Evolutionary conservation across 2,113 vertebrate species (phyloP).

Genomic region (Malaclemys terrapin): DNA sequence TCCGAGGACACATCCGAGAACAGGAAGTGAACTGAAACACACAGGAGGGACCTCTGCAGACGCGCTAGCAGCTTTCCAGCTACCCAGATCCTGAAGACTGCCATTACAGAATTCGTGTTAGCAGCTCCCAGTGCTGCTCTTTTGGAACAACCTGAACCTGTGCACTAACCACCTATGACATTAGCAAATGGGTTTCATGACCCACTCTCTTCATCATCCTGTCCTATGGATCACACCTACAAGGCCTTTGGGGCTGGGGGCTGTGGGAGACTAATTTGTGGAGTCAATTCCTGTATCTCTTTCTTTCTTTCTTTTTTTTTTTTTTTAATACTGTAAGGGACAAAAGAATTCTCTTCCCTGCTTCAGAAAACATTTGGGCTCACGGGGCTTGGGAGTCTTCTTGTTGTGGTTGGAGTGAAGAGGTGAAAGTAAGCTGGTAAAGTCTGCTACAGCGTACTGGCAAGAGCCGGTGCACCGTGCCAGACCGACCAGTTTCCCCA

Average conservation of each 20-base stretch:
- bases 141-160: background rate
- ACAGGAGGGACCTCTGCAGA: background rate
- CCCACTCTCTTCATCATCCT: background rate
- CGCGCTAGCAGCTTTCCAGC: background rate
- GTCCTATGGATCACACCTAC: background rate
- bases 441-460: too few relatives aligned
- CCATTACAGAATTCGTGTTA: background rate
- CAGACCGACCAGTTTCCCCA: too few relatives aligned
- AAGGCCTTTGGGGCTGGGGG: background rate
- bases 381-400: background rate
- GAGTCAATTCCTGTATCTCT: background rate
- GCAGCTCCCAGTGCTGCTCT: background rate
- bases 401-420: background rate
- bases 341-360: background rate
- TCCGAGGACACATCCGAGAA: background rate
- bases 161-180: background rate
- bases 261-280: background rate
- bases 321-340: too few relatives aligned
- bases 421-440: too few relatives aligned
- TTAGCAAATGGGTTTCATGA: background rate
- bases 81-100: background rate
- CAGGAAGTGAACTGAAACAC: background rate
- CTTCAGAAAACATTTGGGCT: background rate
- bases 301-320: too few relatives aligned
- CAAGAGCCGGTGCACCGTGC: too few relatives aligned